These are phyloP conservation scores for Bibio marci DNA, from an alignment of 2,888 invertebrate genomes.

Conservation along the genomic window DNA sequence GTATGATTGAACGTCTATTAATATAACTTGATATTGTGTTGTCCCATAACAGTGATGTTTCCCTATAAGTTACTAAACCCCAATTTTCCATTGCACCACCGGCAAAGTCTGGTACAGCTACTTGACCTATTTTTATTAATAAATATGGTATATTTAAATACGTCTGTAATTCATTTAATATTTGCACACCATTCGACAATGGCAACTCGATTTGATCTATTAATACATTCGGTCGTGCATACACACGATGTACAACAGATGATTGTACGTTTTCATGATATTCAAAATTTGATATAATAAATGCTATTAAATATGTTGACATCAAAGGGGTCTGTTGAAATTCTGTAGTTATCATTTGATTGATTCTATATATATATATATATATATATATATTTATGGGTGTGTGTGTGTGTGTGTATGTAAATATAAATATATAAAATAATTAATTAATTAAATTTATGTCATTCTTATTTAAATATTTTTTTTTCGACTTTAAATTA, in stretches of 20 bases:
- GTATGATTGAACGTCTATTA: conserved; percentile 21
- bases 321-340: conserved; percentile 30
- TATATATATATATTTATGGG: too few relatives aligned
- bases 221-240: conserved; percentile 17
- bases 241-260: conserved; percentile 23
- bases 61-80: conserved; percentile 29
- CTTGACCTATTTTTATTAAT: conserved; percentile 32
- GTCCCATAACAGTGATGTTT: not conserved
- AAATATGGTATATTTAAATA: conserved; percentile 31
- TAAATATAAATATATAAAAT: too few relatives aligned
- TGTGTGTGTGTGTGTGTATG: too few relatives aligned
- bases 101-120: conserved; percentile 63
- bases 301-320: conserved; percentile 68
- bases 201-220: conserved; percentile 33
- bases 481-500: too few relatives aligned
- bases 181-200: conserved; percentile 35
- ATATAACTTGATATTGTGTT: not conserved
- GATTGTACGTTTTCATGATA: conserved; percentile 23
- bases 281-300: conserved; percentile 45
- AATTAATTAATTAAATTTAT: too few relatives aligned
- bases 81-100: conserved; percentile 60
- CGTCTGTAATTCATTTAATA: conserved; percentile 29
- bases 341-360: conserved; percentile 33
- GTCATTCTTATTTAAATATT: too few relatives aligned
- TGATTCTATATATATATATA: too few relatives aligned